Conservation (phyloP, 2,797 vertebrate species). For the Enteromius treurensis region DNA sequence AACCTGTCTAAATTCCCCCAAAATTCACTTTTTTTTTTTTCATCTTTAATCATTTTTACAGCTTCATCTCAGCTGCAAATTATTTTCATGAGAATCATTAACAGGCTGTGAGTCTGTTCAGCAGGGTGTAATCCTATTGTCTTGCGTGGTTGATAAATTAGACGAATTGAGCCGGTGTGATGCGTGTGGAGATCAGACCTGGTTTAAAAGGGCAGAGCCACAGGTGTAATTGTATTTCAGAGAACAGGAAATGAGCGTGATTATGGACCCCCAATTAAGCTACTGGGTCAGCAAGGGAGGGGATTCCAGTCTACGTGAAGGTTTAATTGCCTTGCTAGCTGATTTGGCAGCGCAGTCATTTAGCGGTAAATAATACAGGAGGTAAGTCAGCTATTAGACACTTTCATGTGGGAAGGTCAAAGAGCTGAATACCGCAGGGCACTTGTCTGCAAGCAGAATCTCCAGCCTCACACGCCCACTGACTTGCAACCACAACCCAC, state of each 20-base stretch:
- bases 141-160: constrained; percentile 49
- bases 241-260: constrained; percentile 57
- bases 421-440: constrained; percentile 26
- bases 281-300: constrained; percentile 49
- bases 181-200: constrained; percentile 19
- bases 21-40: background rate
- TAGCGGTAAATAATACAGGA: constrained; percentile 49
- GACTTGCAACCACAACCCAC: constrained; percentile 15
- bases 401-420: constrained; percentile 54
- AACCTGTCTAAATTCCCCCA: background rate
- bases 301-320: background rate
- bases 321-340: constrained; percentile 53
- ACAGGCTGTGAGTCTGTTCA: background rate
- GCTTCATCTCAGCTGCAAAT: constrained; percentile 27
- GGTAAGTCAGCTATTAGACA: constrained; percentile 45
- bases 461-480: constrained; percentile 12
- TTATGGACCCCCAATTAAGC: constrained; percentile 56
- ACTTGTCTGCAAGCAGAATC: constrained; percentile 38
- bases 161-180: constrained; percentile 41
- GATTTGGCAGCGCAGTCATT: constrained; percentile 47
- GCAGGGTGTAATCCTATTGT: constrained; percentile 50
- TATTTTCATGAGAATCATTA: constrained; percentile 24
- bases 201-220: constrained; percentile 51
- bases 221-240: constrained; percentile 57
- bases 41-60: background rate